Conservation (phyloP, 1,140 invertebrate genomes). For the Zaprionus gabonicus region DNA sequence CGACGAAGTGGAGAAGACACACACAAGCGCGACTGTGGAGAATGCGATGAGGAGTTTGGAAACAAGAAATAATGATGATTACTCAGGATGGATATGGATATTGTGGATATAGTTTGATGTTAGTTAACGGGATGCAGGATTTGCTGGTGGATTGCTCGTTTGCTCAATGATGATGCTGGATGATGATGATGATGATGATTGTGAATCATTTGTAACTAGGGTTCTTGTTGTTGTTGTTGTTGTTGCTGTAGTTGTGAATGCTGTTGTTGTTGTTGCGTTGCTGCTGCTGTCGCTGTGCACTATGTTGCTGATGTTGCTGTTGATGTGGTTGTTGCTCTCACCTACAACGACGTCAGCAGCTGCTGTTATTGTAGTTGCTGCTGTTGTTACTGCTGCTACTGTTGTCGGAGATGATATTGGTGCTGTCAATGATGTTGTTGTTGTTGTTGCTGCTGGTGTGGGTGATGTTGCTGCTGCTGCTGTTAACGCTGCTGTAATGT, state of each 20-base stretch:
- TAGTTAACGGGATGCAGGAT: constrained; percentile 19
- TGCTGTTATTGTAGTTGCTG: constrained; percentile 42
- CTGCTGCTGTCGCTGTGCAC: constrained; percentile 50
- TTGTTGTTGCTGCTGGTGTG: not conserved
- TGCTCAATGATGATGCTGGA: constrained; percentile 12
- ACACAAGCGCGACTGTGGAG: constrained; percentile 38
- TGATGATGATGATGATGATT: constrained; percentile 4
- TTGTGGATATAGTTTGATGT: constrained; percentile 7
- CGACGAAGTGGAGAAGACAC: constrained; percentile 33
- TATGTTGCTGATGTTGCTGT: constrained; percentile 47
- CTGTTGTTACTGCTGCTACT: not conserved
- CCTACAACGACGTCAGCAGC: constrained; percentile 53
- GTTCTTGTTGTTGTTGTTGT: constrained; percentile 28
- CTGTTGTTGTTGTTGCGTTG: constrained; percentile 30
- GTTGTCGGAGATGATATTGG: constrained; percentile 2
- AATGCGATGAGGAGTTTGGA: constrained; percentile 8
- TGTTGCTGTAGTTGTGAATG: constrained; percentile 27
- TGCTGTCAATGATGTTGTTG: constrained; percentile 14
- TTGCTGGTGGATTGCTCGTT: constrained; percentile 26
- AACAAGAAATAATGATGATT: not conserved
- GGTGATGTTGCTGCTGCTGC: constrained; percentile 36
- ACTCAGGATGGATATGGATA: constrained; percentile 15
- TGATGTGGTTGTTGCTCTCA: constrained; percentile 60
- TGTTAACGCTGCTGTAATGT: constrained; percentile 14
- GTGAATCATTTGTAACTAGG: constrained; percentile 45